These are phyloP conservation scores for Hippolais icterina DNA, from an alignment of 2,113 vertebrate genomes.

Conservation along the genomic window DNA sequence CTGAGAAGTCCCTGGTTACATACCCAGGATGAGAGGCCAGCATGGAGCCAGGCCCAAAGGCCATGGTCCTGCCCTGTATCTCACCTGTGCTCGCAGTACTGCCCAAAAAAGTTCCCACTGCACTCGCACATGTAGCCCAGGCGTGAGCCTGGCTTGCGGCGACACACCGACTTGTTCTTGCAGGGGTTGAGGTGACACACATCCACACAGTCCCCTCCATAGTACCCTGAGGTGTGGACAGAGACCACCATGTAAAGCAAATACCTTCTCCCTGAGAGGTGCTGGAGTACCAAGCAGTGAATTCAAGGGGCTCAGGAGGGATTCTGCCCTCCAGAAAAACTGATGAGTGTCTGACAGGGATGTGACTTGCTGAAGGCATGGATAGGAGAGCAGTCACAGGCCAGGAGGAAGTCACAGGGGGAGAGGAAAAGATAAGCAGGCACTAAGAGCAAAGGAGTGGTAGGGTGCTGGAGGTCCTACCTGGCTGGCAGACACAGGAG, in stretches of 20 bases:
- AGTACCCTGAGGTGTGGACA: slow-evolving; percentile 81
- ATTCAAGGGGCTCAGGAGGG: background rate
- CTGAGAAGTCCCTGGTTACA: background rate
- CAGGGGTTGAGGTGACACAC: slow-evolving; percentile 94
- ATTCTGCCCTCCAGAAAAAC: background rate
- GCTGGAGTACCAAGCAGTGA: background rate
- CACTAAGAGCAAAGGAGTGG: background rate
- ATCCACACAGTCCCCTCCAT: slow-evolving; percentile 87
- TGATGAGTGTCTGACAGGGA: background rate
- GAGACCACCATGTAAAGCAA: background rate
- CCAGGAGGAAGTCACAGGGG: background rate
- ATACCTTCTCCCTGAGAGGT: background rate
- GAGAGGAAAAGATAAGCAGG: background rate
- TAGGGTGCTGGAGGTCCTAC: slow-evolving; percentile 63
- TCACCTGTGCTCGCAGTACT: slow-evolving; percentile 97
- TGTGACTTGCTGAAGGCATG: background rate
- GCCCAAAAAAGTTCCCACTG: slow-evolving; percentile 87
- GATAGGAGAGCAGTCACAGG: background rate
- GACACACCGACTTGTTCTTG: slow-evolving; percentile 92
- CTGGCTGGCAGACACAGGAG: slow-evolving; percentile 87
- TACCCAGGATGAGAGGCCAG: background rate
- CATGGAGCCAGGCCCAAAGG: background rate
- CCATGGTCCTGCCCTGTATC: background rate
- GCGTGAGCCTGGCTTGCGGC: slow-evolving; percentile 82
- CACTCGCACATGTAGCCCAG: slow-evolving; percentile 93